Conservation (phyloP, 2,797 vertebrate genomes). For the Notolepis coatsorum region DNA sequence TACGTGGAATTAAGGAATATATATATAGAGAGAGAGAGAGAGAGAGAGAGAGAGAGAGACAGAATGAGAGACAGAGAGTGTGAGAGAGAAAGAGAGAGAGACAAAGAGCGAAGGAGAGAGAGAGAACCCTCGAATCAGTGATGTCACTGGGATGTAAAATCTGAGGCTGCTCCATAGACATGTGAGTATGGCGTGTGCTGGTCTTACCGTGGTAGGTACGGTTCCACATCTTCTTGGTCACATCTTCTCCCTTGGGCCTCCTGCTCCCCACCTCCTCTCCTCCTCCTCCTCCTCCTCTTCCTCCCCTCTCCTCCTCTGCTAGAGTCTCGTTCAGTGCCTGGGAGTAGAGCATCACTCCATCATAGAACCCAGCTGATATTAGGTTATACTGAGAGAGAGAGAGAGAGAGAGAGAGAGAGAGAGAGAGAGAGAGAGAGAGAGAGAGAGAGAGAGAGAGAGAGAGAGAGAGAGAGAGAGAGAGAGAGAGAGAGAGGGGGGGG, state of each 20-base stretch:
- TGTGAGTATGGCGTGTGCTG: too few relatives aligned
- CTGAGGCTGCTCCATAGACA: too few relatives aligned
- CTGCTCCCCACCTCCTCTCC: conserved; percentile 50
- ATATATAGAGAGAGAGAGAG: too few relatives aligned
- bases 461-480: background rate
- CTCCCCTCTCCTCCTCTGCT: conserved; percentile 28
- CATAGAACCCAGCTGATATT: conserved; percentile 89
- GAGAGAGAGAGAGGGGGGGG: background rate
- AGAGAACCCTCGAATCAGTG: too few relatives aligned
- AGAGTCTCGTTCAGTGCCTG: conserved; percentile 86
- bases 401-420: conserved; percentile 1
- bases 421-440: conserved; percentile 6
- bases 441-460: conserved; percentile 6
- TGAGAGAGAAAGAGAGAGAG: background rate
- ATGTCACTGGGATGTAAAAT: too few relatives aligned
- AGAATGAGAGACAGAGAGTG: background rate
- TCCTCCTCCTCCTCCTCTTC: conserved; percentile 17
- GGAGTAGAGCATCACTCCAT: conserved; percentile 87
- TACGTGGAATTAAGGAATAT: too few relatives aligned
- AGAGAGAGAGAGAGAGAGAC: background rate
- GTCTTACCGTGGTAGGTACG: conserved; percentile 80
- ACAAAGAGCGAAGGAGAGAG: background rate
- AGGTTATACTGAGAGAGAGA: conserved; percentile 80
- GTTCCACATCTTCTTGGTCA: conserved; percentile 82
- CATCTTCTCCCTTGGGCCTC: conserved; percentile 67